Conservation (phyloP, 37 sponge, comb jelly and placozoan genomes). For the Mnemiopsis leidyi region DNA sequence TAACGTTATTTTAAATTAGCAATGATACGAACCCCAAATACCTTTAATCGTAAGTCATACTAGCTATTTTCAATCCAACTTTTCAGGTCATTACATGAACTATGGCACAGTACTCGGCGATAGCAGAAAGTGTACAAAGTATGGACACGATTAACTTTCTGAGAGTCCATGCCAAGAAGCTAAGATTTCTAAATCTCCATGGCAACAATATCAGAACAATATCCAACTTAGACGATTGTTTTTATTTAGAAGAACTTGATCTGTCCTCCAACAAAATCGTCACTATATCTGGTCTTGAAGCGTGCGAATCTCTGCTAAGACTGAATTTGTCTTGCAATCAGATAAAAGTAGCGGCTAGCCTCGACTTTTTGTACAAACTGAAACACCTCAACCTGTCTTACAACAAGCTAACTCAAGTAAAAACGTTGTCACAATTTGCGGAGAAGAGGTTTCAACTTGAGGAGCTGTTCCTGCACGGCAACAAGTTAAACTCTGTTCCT, state of each 20-base stretch:
- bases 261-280: constrained; percentile 10
- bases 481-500: constrained; percentile 13
- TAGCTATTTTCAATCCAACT: no score
- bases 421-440: not conserved
- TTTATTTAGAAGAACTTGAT: constrained; percentile 25
- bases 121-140: not conserved
- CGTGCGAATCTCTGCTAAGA: constrained; percentile 2
- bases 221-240: not conserved
- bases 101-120: constrained; percentile 15
- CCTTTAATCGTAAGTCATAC: no score
- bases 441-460: not conserved
- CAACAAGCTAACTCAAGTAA: not conserved
- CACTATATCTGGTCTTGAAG: constrained; percentile 7
- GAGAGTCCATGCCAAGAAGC: not conserved
- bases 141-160: not conserved
- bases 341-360: not conserved
- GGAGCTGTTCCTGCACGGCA: not conserved
- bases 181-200: not conserved
- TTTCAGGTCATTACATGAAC: no score
- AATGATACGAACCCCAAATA: no score
- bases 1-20: no score
- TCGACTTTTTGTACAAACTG: constrained; percentile 39
- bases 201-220: constrained; percentile 13
- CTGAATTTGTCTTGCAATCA: constrained; percentile 11
- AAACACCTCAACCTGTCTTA: constrained; percentile 2